Evolutionary conservation across 2,113 vertebrate genomes (phyloP).

Genomic region (Australoheros scitulus): DNA sequence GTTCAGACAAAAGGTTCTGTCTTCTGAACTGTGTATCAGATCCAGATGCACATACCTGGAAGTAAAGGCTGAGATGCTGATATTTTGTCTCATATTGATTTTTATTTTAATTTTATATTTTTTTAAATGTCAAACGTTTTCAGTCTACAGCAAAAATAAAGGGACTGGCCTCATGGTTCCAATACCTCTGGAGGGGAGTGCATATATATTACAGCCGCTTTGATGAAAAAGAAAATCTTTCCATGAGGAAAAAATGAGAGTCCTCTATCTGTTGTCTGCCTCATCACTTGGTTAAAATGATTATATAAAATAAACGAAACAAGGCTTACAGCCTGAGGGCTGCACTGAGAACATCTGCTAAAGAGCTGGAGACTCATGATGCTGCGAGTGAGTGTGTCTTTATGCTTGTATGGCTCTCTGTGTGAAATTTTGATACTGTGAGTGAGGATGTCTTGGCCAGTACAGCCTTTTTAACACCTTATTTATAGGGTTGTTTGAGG

Average conservation of each 20-base stretch:
- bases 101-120: too few species aligned
- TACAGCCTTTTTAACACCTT: neutral
- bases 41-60: too few species aligned
- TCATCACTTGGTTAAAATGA: constrained; percentile 31
- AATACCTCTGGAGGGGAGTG: too few species aligned
- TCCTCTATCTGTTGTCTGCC: constrained; percentile 32
- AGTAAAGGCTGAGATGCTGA: too few species aligned
- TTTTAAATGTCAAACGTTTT: too few species aligned
- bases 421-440: neutral
- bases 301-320: constrained; percentile 39
- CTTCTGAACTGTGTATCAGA: too few species aligned
- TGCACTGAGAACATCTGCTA: constrained; percentile 48
- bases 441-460: neutral
- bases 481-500: neutral
- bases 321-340: constrained; percentile 36
- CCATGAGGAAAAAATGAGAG: neutral
- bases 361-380: constrained; percentile 10
- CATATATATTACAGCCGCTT: neutral
- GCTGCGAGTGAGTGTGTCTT: neutral
- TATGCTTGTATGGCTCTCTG: neutral
- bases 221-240: neutral
- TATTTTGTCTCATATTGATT: too few species aligned
- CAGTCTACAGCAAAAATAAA: too few species aligned
- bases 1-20: too few species aligned
- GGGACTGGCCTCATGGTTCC: too few species aligned